Conservation (phyloP, 1,140 invertebrate species). For the Bombus huntii region DNA sequence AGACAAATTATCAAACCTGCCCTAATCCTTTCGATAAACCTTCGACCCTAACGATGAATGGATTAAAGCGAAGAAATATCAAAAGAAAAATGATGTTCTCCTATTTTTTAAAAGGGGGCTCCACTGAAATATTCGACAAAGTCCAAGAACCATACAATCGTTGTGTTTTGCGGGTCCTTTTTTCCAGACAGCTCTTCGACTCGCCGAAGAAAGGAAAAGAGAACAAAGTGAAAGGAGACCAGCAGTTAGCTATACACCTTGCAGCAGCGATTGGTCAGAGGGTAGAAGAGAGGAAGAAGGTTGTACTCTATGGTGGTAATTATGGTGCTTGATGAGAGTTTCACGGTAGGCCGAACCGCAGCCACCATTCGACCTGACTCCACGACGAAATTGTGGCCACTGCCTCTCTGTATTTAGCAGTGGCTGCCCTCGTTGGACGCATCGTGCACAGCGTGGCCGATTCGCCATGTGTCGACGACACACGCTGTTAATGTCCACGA, state of each 20-base stretch:
- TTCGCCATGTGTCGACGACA: slow-evolving; percentile 4
- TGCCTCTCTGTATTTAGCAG: slow-evolving; percentile 72
- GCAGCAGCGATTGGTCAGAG: slow-evolving; percentile 13
- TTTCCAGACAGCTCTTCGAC: too few relatives aligned
- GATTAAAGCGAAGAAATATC: too few relatives aligned
- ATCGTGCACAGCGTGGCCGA: slow-evolving; percentile 37
- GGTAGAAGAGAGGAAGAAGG: slow-evolving; percentile 45
- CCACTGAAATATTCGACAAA: too few relatives aligned
- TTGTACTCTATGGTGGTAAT: slow-evolving; percentile 69
- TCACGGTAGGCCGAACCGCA: slow-evolving; percentile 74
- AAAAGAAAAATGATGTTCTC: too few relatives aligned
- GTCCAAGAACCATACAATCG: too few relatives aligned
- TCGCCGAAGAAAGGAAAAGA: background rate
- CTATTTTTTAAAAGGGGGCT: too few relatives aligned
- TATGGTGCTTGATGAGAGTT: slow-evolving; percentile 79
- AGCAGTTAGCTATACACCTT: background rate
- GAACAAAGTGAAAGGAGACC: background rate
- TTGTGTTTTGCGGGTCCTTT: too few relatives aligned
- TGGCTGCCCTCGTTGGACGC: slow-evolving; percentile 68
- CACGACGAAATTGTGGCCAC: slow-evolving; percentile 68
- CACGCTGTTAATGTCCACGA: background rate
- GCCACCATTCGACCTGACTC: slow-evolving; percentile 64
- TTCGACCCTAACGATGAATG: too few relatives aligned
- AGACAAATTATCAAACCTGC: too few relatives aligned
- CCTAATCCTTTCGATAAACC: too few relatives aligned